Base-by-base conservation (phyloP, 2,888 invertebrate species). In the Abrostola triplasia region DNA sequence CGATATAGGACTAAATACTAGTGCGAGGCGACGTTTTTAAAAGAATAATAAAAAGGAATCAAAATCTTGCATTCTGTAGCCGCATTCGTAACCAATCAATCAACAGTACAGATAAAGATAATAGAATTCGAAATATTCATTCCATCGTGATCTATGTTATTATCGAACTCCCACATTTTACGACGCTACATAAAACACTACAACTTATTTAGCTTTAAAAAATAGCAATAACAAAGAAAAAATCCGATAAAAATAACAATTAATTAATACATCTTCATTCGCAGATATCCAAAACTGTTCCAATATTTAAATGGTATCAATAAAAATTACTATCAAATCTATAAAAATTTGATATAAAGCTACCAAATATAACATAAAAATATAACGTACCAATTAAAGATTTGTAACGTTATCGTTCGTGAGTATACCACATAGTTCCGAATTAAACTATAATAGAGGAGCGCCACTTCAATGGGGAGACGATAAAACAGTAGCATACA, bases 401-500 rank as follows among this genome's bases (percentile, higher is more conserved):
- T 76, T 78, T 35, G 78, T 56, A 57, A 64, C 66, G 53, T 58
- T 59, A 73, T 48, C 60, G 57, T 36, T 7, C n/a, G 9, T n/a
- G 5, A 37, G 4, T 47, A 44, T 36, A 24, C 6, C 42, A 36
- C 36, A 55, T 47, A 6, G 41, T 5, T 8, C 13, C 6, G 24
- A 48, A 38, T 42, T 54, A 59, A 59, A 61, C 50, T 64, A 40
- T 49, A 59, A 65, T 52, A 24, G 42, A 56, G 67, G 70, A 77
- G 74, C 73, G 77, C 74, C 84, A 86, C 85, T 85, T 76, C 87
- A 87, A 87, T 90, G 90, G 90, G 92, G 91, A 87, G 90, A 81
- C 88, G 67, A 92, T 92, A 90, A 92, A 93, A 93, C 93, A 86
- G 93, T 92, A 93, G 93, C 92, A 76, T 75, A 72, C 81, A 61